Base-by-base conservation (phyloP, 2,113 vertebrate species). In the Scomber colias region DNA sequence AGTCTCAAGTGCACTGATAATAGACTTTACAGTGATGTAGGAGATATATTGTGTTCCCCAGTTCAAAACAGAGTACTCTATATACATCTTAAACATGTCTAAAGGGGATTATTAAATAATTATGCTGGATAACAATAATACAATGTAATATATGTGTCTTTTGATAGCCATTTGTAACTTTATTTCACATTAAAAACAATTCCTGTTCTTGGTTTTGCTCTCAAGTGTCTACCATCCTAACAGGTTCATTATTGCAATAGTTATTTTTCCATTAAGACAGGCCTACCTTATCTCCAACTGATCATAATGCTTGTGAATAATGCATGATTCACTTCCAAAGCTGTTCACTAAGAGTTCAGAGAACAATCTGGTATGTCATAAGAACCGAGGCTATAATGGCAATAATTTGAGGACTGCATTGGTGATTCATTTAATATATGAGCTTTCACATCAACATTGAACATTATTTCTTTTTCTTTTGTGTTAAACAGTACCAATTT, bases 301-400 rank as follows among this genome's bases (percentile, higher is more conserved):
- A 46, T 69, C 35, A 48, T 35, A 13, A 49, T 56, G 51, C 17
- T 31, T 62, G 27, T 77, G 17, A 85, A 50, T 80, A 69, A 69
- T 82, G 19, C 12, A 75, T 72, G 44, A 69, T 68, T 82, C 11
- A 67, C 13, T 61, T 81, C 11, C 16, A 61, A 53, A 72, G 53
- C 51, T 13, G 31, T 66, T 46, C 27, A 64, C 17, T n/a, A n/a
- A 55, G 13, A 16, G 44, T 24, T 50, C 27, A 70, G 13, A 77
- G 3, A 57, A 62, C 15, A 55, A 17, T 64, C 12, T 12, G 13
- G 14, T 51, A 11, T 3, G 46, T 21, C 10, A 65, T 54, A 49
- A 61, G 62, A n/a, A 16, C 13, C 6, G 19, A 57, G 0, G 6
- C 40, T 17, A n/a, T 3, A 3, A 10, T 11, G 35, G 55, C 19